A percentile compares a stretch with the other conserved stretches of the same genome.
These are phyloP conservation scores for Dastarcus helophoroides DNA, from an alignment of 2,888 invertebrate species.

Conservation along the genomic window DNA sequence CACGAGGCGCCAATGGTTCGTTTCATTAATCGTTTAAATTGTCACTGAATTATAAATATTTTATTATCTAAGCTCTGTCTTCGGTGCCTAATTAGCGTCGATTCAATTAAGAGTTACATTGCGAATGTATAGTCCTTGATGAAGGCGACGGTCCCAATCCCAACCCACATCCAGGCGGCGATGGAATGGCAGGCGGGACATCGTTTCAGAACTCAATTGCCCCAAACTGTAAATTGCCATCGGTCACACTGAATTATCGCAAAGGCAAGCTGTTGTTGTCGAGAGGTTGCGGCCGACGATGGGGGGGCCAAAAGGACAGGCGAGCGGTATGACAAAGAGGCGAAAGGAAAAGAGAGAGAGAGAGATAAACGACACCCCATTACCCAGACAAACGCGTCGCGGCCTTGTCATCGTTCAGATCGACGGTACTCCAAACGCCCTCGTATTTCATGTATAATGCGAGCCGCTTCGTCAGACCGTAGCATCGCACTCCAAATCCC, in stretches of 20 bases:
- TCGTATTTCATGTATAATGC: conserved; percentile 13
- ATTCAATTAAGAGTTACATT: too few relatives aligned
- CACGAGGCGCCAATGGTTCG: too few relatives aligned
- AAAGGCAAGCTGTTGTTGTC: conserved; percentile 19
- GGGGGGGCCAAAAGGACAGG: conserved; percentile 12
- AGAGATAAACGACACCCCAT: conserved; percentile 19
- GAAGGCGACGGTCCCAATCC: too few relatives aligned
- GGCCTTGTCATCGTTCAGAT: conserved; percentile 26
- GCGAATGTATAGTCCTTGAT: too few relatives aligned
- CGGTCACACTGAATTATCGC: conserved; percentile 25
- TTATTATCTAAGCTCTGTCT: too few relatives aligned
- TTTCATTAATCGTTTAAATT: too few relatives aligned
- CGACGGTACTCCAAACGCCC: conserved; percentile 19
- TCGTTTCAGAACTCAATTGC: too few relatives aligned
- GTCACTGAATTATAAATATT: too few relatives aligned
- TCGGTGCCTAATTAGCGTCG: too few relatives aligned
- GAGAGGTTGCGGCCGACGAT: conserved; percentile 15
- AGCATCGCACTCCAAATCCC: conserved; percentile 1
- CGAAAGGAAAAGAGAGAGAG: conserved; percentile 12
- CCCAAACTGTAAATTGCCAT: too few relatives aligned
- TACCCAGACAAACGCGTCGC: conserved; percentile 27
- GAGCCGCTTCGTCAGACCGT: not conserved
- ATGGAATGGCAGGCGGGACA: too few relatives aligned
- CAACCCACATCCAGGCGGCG: too few relatives aligned
- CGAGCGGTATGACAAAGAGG: conserved; percentile 14